Percentiles rank a stretch among this genome's conserved stretches.
Evolutionary conservation across 2,797 vertebrate genomes (phyloP).

Genomic region (Sebastes diploproa): DNA sequence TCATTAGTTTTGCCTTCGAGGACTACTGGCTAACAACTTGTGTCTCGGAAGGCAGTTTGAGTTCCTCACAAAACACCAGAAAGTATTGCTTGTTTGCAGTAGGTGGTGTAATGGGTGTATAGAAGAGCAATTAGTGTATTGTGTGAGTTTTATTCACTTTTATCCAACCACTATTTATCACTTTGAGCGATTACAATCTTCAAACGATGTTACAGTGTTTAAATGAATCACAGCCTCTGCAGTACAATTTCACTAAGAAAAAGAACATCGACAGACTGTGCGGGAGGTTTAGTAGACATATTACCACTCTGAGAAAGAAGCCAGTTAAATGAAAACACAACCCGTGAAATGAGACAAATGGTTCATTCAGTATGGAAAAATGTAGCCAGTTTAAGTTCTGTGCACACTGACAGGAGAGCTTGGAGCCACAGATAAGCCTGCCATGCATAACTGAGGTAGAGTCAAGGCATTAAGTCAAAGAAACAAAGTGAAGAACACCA

Average conservation of each 20-base stretch:
- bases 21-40: not conserved
- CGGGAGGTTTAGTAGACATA: slow-evolving; percentile 32
- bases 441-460: not conserved
- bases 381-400: not conserved
- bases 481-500: not conserved
- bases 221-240: slow-evolving; percentile 30
- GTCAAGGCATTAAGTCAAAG: not conserved
- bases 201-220: slow-evolving; percentile 5
- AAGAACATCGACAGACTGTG: not conserved
- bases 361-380: not conserved
- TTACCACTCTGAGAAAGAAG: not conserved
- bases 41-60: not conserved
- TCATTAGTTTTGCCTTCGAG: slow-evolving; percentile 13
- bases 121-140: slow-evolving; percentile 32
- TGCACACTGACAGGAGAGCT: not conserved
- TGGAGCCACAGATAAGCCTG: not conserved
- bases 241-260: not conserved
- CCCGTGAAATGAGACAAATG: slow-evolving; percentile 17
- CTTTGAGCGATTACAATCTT: slow-evolving; percentile 27
- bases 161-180: slow-evolving; percentile 27
- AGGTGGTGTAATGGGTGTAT: not conserved
- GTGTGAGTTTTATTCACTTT: slow-evolving; percentile 20
- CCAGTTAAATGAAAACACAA: slow-evolving; percentile 14
- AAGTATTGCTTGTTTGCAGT: slow-evolving; percentile 6
- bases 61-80: not conserved